Evolutionary conservation across 2,113 vertebrate species (phyloP).

Genomic region (Microcebus tavaratra): DNA sequence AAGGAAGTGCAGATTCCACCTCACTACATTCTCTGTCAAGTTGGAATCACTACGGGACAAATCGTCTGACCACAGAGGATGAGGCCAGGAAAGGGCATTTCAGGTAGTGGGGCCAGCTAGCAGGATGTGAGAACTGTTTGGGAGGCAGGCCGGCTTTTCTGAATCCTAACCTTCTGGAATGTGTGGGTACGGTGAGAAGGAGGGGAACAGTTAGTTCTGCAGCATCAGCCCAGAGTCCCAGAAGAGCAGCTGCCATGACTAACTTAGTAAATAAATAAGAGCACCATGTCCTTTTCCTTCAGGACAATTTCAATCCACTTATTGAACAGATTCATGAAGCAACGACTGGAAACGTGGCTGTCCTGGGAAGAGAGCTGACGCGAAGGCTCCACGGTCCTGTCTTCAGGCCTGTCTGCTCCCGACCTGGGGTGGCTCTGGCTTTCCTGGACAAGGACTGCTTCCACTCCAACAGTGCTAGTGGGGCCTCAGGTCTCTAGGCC

Average conservation of each 20-base stretch:
- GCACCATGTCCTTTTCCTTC: neutral
- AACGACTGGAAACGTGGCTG: neutral
- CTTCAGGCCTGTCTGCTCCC: neutral
- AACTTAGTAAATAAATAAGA: constrained; percentile 14
- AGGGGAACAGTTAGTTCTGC: neutral
- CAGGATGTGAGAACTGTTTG: neutral
- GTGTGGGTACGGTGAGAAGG: neutral
- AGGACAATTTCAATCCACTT: neutral
- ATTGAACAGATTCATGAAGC: neutral
- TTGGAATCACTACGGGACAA: neutral
- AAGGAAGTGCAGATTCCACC: neutral
- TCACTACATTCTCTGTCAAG: neutral
- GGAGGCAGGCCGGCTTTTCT: neutral
- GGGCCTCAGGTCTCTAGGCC: constrained; percentile 46
- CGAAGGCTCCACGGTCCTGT: fast-evolving
- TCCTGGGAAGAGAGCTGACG: neutral
- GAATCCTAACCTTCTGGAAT: neutral
- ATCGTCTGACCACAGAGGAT: neutral
- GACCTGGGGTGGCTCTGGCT: neutral
- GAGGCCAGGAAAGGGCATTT: neutral
- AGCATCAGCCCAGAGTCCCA: neutral
- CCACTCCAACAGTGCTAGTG: neutral
- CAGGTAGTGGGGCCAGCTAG: neutral
- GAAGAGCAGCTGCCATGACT: neutral
- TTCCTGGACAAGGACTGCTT: neutral